phyloP scores from a whole-genome alignment of 2,888 invertebrate genomes.

The Drosophila meridiana region DNA sequence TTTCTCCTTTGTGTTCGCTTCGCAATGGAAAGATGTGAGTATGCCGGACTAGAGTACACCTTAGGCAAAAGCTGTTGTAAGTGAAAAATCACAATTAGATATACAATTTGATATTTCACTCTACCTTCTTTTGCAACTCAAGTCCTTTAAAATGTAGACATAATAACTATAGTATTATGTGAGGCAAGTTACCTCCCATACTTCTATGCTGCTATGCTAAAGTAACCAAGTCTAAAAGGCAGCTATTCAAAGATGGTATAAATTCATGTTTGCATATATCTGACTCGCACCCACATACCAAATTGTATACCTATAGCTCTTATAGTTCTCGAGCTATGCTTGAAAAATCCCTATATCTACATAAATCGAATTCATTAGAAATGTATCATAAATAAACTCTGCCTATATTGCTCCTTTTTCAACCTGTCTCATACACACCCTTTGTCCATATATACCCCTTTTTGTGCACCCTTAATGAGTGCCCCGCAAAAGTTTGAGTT shows the following conservation, averaged over 20 bases:
- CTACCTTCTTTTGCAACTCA: too few species aligned
- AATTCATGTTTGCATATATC: neutral
- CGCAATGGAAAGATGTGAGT: constrained; percentile 12
- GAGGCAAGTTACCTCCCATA: too few species aligned
- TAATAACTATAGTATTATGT: too few species aligned
- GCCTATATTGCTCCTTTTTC: neutral
- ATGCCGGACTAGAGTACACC: neutral
- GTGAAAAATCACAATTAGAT: neutral
- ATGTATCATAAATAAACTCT: neutral
- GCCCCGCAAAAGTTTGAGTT: constrained; percentile 14
- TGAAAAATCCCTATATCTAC: neutral
- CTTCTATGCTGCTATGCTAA: neutral
- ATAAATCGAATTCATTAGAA: neutral
- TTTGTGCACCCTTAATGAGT: too few species aligned
- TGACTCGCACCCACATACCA: neutral
- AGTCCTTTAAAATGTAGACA: too few species aligned
- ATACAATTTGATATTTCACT: neutral
- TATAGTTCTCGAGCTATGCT: neutral
- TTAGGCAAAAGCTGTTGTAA: neutral
- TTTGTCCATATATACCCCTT: neutral
- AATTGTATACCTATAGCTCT: neutral
- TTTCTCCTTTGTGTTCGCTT: constrained; percentile 17
- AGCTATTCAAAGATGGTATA: neutral
- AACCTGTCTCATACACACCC: neutral
- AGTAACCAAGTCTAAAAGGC: neutral